A percentile compares a stretch with the other conserved stretches of the same genome.
These are phyloP conservation scores for Formica aserva DNA, from an alignment of 2,888 invertebrate genomes.

Conservation along the genomic window DNA sequence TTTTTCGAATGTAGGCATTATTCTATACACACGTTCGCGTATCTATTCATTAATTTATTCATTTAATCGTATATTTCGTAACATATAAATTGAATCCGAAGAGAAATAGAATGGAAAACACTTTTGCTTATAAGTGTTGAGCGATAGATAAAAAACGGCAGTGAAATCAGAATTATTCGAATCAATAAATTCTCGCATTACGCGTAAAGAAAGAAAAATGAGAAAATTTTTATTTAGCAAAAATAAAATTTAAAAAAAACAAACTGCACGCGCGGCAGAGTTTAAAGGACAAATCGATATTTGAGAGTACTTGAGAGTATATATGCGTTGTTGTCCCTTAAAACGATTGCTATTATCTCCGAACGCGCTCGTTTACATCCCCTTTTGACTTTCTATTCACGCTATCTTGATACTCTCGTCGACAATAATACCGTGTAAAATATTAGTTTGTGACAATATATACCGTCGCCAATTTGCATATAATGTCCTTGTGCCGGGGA, in stretches of 20 bases:
- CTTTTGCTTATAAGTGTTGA: not conserved
- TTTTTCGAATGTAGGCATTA: conserved; percentile 16
- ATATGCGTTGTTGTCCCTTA: not conserved
- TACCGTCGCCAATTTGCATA: not conserved
- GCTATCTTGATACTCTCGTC: not conserved
- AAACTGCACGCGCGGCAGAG: not conserved
- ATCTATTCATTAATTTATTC: conserved; percentile 16
- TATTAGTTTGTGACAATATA: conserved; percentile 1
- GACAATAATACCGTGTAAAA: not conserved
- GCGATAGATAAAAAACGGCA: not conserved
- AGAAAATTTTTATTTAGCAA: conserved; percentile 18
- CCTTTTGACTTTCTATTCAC: not conserved
- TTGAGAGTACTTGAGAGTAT: not conserved
- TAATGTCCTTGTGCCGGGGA: not conserved
- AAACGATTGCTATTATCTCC: not conserved
- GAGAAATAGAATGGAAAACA: not conserved
- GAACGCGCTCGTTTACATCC: not conserved
- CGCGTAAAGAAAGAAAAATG: not conserved
- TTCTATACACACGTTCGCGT: conserved; percentile 2
- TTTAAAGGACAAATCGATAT: not conserved
- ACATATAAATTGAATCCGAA: conserved; percentile 21
- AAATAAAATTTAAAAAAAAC: not conserved
- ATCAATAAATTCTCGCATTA: not conserved
- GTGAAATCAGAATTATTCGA: not conserved
- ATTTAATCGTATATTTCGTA: conserved; percentile 1